phyloP scores from a whole-genome alignment of 53 echinoderm and acorn worm genomes.

The Crossaster papposus region DNA sequence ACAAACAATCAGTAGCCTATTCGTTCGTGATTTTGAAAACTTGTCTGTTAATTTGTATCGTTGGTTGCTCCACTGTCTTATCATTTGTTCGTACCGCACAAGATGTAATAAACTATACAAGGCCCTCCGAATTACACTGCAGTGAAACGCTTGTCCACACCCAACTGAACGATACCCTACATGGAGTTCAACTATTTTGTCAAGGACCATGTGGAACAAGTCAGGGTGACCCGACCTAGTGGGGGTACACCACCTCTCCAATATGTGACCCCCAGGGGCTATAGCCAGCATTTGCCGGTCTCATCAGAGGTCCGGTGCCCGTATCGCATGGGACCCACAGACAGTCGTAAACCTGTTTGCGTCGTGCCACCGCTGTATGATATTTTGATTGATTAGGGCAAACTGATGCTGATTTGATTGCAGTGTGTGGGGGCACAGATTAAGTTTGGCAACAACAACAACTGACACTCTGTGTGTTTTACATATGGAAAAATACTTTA shows the following conservation, averaged over 20 bases:
- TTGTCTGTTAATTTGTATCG: too few relatives aligned
- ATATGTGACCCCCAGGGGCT: constrained; percentile 30
- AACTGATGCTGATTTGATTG: constrained; percentile 42
- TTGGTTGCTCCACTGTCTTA: too few relatives aligned
- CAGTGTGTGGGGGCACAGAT: constrained; percentile 11
- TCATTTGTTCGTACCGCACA: not conserved
- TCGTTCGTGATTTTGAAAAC: too few relatives aligned
- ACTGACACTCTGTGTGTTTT: constrained; percentile 2
- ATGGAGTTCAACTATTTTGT: constrained; percentile 22
- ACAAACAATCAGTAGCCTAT: too few relatives aligned
- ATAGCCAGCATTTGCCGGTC: constrained; percentile 12
- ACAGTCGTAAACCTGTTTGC: constrained; percentile 52
- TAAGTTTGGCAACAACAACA: constrained; percentile 24
- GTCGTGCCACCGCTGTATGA: constrained; percentile 28
- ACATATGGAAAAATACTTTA: not conserved
- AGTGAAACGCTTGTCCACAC: not conserved
- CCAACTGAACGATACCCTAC: constrained; percentile 4
- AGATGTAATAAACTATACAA: not conserved
- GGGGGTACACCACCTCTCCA: constrained; percentile 15
- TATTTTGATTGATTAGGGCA: constrained; percentile 32
- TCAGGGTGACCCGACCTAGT: not conserved
- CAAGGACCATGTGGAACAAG: constrained; percentile 17
- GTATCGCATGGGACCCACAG: constrained; percentile 20
- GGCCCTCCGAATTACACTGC: not conserved
- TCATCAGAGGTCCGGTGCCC: constrained; percentile 5